Base-by-base conservation (phyloP, 1,140 invertebrate genomes). In the Carcinoscorpius rotundicauda region DNA sequence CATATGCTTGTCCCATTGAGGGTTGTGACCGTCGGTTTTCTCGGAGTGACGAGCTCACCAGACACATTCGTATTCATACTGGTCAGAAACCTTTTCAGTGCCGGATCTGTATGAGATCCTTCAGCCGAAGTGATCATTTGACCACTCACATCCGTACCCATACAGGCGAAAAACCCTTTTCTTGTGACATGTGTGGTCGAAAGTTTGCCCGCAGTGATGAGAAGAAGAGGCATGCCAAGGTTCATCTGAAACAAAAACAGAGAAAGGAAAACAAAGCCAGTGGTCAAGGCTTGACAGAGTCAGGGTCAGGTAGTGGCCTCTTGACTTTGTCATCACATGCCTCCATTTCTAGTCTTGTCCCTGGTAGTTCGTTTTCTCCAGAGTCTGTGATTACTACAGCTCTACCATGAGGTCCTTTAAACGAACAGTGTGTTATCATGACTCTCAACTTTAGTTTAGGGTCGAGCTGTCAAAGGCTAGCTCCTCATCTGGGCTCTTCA, bases 31-130 rank as follows among this genome's bases (percentile, higher is more conserved):
- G 96, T 51, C 82, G 96, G 61, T 99, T 99, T 78, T 98, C 93
- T 8, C 82, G 97, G 63, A 96, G 91, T 59, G 97, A 99, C 79
- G 97, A 99, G 79, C 84, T 99, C 48, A 98, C 96, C 5, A 83
- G 97, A 71, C 97, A 99, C 78, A 97, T 99, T 70, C 85, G 97
- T 60, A 99, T 99, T 70, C 97, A 99, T 78, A 99, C 97, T 2
- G 97, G 97, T 1, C 95, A 98, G 76, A 98, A 98, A 76, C 97
- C 97, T 62, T 99, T 98, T 81, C 91, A 98, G 78, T 99, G 97
- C 78, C 85, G 93, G 64, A 97, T 99, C 68, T 99, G 97, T 78
- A 94, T 98, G 90, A 82, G 97, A 4, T 94, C 93, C 52, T 99
- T 99, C 80, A 95, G 91, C 64, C 84, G 97, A 61, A 95, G 91